These are phyloP conservation scores for Crossocerus cetratus DNA, from an alignment of 2,888 invertebrate species.

Conservation along the genomic window DNA sequence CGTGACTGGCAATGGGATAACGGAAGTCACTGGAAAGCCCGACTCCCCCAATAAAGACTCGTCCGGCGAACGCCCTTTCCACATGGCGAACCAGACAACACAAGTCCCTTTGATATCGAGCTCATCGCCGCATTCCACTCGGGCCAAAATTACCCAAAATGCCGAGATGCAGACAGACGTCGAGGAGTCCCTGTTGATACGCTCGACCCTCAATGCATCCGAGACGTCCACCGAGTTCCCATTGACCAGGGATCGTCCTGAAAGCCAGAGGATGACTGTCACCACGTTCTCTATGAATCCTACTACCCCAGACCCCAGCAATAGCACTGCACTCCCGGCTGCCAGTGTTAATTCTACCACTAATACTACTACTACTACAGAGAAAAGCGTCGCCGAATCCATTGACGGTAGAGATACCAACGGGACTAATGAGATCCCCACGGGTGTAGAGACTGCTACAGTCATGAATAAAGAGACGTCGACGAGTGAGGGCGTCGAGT, in stretches of 20 bases:
- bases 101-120: neutral
- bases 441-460: neutral
- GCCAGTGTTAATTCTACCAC: neutral
- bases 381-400: slow-evolving; percentile 11
- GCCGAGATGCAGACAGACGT: slow-evolving; percentile 50
- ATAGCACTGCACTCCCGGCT: slow-evolving; percentile 4
- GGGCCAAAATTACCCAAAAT: slow-evolving; percentile 7
- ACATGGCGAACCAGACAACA: slow-evolving; percentile 4
- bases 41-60: slow-evolving; percentile 15
- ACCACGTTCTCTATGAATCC: neutral
- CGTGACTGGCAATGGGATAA: slow-evolving; percentile 61
- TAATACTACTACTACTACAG: neutral
- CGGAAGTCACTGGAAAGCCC: slow-evolving; percentile 46
- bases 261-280: neutral
- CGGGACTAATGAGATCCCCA: slow-evolving; percentile 38
- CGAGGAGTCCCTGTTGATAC: slow-evolving; percentile 47
- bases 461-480: slow-evolving; percentile 30
- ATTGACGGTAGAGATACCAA: slow-evolving; percentile 3
- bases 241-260: slow-evolving; percentile 14
- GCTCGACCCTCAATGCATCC: slow-evolving; percentile 52
- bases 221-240: slow-evolving; percentile 48
- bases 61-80: neutral
- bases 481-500: slow-evolving; percentile 61
- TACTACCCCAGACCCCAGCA: slow-evolving; percentile 2
- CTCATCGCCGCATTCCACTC: slow-evolving; percentile 27